Base-by-base conservation (phyloP, 2,797 vertebrate species). In the Gymnoscopelus braueri region DNA sequence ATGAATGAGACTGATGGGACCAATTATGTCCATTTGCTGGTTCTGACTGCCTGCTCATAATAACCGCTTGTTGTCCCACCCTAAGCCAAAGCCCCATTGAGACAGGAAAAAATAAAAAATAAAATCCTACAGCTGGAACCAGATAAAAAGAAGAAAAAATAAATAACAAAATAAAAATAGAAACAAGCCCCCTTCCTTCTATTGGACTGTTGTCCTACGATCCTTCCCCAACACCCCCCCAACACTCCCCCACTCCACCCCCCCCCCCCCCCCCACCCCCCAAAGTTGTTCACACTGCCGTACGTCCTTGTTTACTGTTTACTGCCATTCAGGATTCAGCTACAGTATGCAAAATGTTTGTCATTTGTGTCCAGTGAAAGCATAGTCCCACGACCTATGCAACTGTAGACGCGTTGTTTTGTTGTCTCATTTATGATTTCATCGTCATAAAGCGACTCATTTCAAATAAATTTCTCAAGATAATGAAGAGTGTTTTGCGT, bases 401-500 rank as follows among this genome's bases (percentile, higher is more conserved):
- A 95, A 90, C 94, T 93, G 93, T 93, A 88, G 84, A 81, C 79
- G 77, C 80, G 79, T 88, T 92, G 39, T 44, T 44, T 44, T 44
- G 9, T 44, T 88, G 89, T 91, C 93, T 93, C 94, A 93, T 87
- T 72, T 87, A 92, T 90, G 89, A 93, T 92, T 86, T 95, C 94
- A 94, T 95, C 94, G 92, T 86, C 39, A 44, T 44, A 93, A 92
- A 91, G 90, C 93, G 93, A 94, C 76, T 44, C 78, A 84, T 93
- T 95, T 96, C 94, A 97, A 44, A 97, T 95, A 95, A 94, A 96
- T 94, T 95, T 94, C 94, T 92, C 94, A 95, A 92, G 90, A 93
- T 94, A 89, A 44, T 3, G 39, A 7, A 79, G 87, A 92, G 5
- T 15, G 48, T 48, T 50, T 76, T 26, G 35, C 52, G 48, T 69